A percentile compares a stretch with the other conserved stretches of the same genome.
These are phyloP conservation scores for Phortica okadai DNA, from an alignment of 2,888 invertebrate species.

Conservation along the genomic window DNA sequence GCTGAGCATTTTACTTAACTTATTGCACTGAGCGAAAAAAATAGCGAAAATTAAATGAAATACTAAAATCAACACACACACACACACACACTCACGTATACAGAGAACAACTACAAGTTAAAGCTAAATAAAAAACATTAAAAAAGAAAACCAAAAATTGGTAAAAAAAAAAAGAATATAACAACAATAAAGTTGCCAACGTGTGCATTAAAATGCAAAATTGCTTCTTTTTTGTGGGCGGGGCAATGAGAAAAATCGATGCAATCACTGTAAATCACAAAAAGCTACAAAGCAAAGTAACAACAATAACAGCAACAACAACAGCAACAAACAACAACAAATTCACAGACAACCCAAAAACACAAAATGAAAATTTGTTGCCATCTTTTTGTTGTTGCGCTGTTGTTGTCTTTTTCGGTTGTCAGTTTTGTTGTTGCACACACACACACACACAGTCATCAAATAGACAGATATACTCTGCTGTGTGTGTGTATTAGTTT, in stretches of 20 bases:
- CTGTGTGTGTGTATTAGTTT: background rate
- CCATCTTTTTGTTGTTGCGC: background rate
- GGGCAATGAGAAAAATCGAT: conserved; percentile 19
- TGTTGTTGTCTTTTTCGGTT: background rate
- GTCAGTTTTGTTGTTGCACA: background rate
- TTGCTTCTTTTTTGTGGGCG: conserved; percentile 20
- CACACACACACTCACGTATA: background rate
- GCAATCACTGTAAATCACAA: conserved; percentile 22
- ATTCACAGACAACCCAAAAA: background rate
- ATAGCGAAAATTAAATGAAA: background rate
- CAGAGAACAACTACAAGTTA: background rate
- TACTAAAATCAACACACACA: background rate
- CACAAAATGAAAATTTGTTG: background rate
- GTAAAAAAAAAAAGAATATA: background rate
- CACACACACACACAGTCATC: background rate
- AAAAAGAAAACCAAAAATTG: background rate
- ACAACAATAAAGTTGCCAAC: background rate
- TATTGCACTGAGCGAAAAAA: too few relatives aligned
- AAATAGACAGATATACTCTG: too few relatives aligned
- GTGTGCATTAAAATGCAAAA: conserved; percentile 19
- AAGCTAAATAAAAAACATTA: background rate
- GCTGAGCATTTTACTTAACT: too few relatives aligned
- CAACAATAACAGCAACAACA: conserved; percentile 8
- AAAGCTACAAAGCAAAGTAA: background rate
- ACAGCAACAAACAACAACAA: background rate